Evolutionary conservation across 2,113 vertebrate species (phyloP), one percentile per base, ranked within the genome.

Genomic region (Ammospiza nelsoni): DNA sequence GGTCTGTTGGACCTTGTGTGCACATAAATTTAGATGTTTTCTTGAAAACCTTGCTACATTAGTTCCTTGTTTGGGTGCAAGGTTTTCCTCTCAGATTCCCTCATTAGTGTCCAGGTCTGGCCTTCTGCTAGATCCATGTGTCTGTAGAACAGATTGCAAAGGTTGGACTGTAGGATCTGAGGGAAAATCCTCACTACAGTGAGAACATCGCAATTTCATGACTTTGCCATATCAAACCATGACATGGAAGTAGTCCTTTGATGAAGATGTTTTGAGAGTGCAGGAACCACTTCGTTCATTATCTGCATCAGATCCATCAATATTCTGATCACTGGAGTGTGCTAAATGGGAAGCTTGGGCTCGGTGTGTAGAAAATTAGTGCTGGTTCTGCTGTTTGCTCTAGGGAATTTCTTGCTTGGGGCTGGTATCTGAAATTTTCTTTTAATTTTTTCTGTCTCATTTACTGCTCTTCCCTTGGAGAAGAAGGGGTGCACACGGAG

Each of bases 401-500:
- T 93, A 95, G 95, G 95, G 95, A 84, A 85, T 97, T 96, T 98
- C 97, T 97, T 95, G 93, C 96, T 98, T 97, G 98, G 97, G 98
- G 98, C 95, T 96, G 94, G 96, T 97, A 51, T 97, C 97, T 98
- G 97, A 98, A 97, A 97, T 97, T 98, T 97, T 98, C 96, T 98
- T 96, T 98, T 98, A 96, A 92, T 98, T 96, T 97, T 97, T 97
- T 98, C 97, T 97, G 75, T 97, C 98, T 98, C 96, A 97, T 97
- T 97, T 97, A 96, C 95, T 97, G 97, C 97, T 97, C 94, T 94
- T 98, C 97, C 97, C 89, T 96, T 98, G 97, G 98, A 99, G 98
- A 98, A 99, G 99, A 99, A 99, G 99, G 99, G 98, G 99, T 99
- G 93, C 99, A 99, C 94, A 99, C 99, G 97, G 99, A 99, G 97